Conservation (phyloP, 1,140 invertebrate genomes). For the Leptopilina boulardi region DNA sequence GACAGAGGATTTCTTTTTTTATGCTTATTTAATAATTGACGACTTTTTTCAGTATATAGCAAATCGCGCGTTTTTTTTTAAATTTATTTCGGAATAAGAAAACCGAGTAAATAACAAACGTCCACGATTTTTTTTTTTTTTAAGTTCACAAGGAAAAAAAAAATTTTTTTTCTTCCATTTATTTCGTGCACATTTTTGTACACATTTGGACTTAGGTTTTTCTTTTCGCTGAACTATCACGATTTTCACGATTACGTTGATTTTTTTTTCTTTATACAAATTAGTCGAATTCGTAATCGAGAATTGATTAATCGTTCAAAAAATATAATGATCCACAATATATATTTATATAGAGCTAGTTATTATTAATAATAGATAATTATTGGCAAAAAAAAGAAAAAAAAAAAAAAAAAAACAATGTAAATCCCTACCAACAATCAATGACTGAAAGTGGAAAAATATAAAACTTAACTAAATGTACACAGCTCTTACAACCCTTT, state of each 20-base stretch:
- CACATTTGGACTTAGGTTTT: not conserved
- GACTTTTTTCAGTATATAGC: constrained; percentile 60
- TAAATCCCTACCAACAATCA: constrained; percentile 69
- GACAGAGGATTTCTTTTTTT: constrained; percentile 43
- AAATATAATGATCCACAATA: not conserved
- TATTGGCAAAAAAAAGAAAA: constrained; percentile 59
- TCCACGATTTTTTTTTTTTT: constrained; percentile 41
- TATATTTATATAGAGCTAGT: constrained; percentile 52
- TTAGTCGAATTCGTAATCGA: constrained; percentile 49
- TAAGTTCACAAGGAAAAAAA: no score
- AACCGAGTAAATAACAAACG: constrained; percentile 37
- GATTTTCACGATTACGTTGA: constrained; percentile 55
- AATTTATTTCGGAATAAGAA: not conserved
- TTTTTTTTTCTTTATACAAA: constrained; percentile 31
- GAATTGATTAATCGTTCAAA: constrained; percentile 34
- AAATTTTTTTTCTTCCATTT: constrained; percentile 46
- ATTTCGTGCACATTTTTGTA: not conserved
- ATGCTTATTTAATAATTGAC: constrained; percentile 71
- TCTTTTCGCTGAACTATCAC: not conserved
- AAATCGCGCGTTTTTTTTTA: not conserved
- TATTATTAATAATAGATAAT: constrained; percentile 58
- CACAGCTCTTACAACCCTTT: constrained; percentile 61
- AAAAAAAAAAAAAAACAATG: constrained; percentile 49
- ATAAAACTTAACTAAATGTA: constrained; percentile 76
- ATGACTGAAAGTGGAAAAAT: constrained; percentile 74